Percentiles rank a stretch among this genome's conserved stretches.
These are phyloP conservation scores for Hipparchia sbordonii DNA, from an alignment of 2,888 invertebrate genomes.

Conservation along the genomic window DNA sequence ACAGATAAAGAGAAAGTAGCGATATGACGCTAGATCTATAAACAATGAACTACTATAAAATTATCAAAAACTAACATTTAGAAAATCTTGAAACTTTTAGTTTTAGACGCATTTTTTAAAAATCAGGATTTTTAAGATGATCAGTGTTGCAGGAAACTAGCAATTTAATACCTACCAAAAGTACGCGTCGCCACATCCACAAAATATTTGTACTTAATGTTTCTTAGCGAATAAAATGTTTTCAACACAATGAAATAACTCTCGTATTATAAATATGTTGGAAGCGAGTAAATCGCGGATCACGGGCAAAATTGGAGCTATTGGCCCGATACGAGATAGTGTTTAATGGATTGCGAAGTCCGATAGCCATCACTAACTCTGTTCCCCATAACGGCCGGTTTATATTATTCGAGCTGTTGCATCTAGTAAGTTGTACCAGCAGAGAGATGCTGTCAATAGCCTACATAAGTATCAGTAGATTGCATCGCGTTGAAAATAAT, in stretches of 20 bases:
- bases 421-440: not conserved
- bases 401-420: not conserved
- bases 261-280: not conserved
- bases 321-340: constrained; percentile 3
- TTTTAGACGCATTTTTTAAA: no score
- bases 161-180: no score
- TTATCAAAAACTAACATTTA: no score
- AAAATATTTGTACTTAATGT: not conserved
- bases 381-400: not conserved
- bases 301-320: constrained; percentile 1
- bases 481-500: no score
- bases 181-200: not conserved
- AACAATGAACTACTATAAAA: no score
- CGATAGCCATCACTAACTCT: constrained; percentile 6
- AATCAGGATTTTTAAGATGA: no score
- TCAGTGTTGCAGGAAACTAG: no score
- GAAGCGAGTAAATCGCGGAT: not conserved
- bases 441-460: no score
- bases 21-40: no score
- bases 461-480: no score
- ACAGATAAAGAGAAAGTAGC: no score
- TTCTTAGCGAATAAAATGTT: not conserved
- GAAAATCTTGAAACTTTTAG: no score
- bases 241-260: not conserved
- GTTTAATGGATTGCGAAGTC: constrained; percentile 11